phyloP scores from a whole-genome alignment of 2,113 vertebrate species.

The Apteryx owenii region DNA sequence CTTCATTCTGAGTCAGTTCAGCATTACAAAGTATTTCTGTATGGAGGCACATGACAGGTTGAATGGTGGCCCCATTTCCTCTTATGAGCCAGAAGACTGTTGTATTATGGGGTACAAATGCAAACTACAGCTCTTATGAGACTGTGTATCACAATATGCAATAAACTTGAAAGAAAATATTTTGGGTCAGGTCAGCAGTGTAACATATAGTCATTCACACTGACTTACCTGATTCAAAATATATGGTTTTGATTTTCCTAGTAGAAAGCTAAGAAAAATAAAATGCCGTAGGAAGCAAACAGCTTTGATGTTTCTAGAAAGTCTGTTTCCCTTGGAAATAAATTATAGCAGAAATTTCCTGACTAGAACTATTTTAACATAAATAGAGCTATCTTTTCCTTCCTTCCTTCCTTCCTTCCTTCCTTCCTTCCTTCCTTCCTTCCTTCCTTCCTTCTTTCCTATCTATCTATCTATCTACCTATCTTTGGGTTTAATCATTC shows the following conservation, averaged over 20 bases:
- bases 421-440: no score
- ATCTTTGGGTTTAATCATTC: background rate
- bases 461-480: background rate
- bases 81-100: background rate
- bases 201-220: background rate
- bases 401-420: no score
- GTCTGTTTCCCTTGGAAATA: background rate
- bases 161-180: background rate
- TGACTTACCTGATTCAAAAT: background rate
- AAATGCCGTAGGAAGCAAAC: background rate
- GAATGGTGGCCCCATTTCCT: background rate
- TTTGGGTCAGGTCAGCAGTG: background rate
- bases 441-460: no score
- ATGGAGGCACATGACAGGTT: background rate
- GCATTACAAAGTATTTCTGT: slow-evolving; percentile 13
- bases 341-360: background rate
- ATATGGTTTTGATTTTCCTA: background rate
- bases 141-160: background rate
- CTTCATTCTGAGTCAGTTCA: background rate
- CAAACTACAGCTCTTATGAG: background rate
- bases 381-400: background rate
- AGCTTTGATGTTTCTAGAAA: background rate
- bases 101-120: background rate
- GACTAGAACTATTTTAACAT: background rate
- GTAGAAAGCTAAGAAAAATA: background rate